Evolutionary conservation across 2,888 invertebrate species (phyloP).

Genomic region (Eueremaeus valkanovi): DNA sequence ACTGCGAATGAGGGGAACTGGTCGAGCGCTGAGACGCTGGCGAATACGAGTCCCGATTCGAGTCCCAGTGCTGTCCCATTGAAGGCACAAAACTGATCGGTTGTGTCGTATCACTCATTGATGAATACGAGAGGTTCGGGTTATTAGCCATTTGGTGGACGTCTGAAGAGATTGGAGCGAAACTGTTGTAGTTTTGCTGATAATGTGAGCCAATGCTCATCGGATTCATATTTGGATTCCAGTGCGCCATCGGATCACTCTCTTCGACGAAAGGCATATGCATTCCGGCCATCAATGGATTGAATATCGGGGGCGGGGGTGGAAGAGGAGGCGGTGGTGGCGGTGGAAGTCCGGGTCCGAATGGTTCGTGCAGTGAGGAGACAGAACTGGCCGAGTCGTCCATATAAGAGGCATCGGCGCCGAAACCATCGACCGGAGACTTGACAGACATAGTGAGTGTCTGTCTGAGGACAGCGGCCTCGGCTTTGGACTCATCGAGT

Average conservation of each 20-base stretch:
- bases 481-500: constrained; percentile 38
- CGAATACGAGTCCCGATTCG: constrained; percentile 4
- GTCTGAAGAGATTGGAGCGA: not conserved
- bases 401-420: constrained; percentile 14
- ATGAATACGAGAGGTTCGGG: not conserved
- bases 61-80: not conserved
- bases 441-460: constrained; percentile 37
- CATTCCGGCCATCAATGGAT: not conserved
- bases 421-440: constrained; percentile 33
- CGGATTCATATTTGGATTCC: not conserved
- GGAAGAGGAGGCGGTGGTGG: constrained; percentile 8
- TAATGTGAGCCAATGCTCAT: not conserved
- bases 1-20: not conserved
- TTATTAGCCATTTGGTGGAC: not conserved
- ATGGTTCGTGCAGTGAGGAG: not conserved
- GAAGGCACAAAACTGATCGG: not conserved
- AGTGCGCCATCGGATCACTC: not conserved
- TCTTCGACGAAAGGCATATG: not conserved
- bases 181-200: not conserved
- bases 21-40: constrained; percentile 22
- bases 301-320: not conserved
- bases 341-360: not conserved
- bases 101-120: not conserved
- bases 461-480: constrained; percentile 37
- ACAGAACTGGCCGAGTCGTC: constrained; percentile 40